A percentile compares a stretch with the other conserved stretches of the same genome.
These are phyloP conservation scores for Catotricha subobsoleta DNA, from an alignment of 2,888 invertebrate genomes.

Conservation along the genomic window DNA sequence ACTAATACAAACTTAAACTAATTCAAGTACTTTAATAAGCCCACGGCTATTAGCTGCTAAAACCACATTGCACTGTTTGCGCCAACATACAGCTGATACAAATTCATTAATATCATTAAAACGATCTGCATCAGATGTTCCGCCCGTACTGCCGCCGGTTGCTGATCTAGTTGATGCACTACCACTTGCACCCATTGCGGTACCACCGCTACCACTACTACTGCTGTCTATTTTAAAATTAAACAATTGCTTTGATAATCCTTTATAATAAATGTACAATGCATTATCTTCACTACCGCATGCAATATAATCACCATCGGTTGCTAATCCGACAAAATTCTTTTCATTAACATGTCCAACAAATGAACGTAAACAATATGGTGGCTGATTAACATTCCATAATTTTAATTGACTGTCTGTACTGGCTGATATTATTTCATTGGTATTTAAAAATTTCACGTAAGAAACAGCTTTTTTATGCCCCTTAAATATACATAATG, in stretches of 20 bases:
- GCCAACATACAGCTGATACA: slow-evolving; percentile 91
- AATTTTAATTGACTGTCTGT: slow-evolving; percentile 81
- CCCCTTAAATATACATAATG: slow-evolving; percentile 68
- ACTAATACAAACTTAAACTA: slow-evolving; percentile 39
- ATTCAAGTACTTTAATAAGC: slow-evolving; percentile 71
- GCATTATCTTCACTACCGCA: slow-evolving; percentile 93
- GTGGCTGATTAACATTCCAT: slow-evolving; percentile 64
- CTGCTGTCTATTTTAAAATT: slow-evolving; percentile 64
- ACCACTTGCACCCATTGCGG: background rate
- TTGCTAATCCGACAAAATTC: slow-evolving; percentile 87
- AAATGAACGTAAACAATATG: slow-evolving; percentile 66
- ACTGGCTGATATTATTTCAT: slow-evolving; percentile 78
- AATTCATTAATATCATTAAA: slow-evolving; percentile 68
- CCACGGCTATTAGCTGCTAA: slow-evolving; percentile 91
- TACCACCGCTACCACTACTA: slow-evolving; percentile 42
- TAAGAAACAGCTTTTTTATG: slow-evolving; percentile 90
- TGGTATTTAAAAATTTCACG: slow-evolving; percentile 72
- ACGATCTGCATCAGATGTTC: slow-evolving; percentile 10
- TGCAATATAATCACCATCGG: slow-evolving; percentile 80
- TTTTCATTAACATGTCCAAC: slow-evolving; percentile 88
- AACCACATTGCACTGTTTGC: slow-evolving; percentile 64
- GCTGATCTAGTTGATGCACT: background rate
- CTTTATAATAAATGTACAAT: slow-evolving; percentile 80
- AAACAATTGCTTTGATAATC: slow-evolving; percentile 68
- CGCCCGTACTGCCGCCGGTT: background rate